These are phyloP conservation scores for Archilochus colubris DNA, from an alignment of 2,113 vertebrate genomes.

Conservation along the genomic window DNA sequence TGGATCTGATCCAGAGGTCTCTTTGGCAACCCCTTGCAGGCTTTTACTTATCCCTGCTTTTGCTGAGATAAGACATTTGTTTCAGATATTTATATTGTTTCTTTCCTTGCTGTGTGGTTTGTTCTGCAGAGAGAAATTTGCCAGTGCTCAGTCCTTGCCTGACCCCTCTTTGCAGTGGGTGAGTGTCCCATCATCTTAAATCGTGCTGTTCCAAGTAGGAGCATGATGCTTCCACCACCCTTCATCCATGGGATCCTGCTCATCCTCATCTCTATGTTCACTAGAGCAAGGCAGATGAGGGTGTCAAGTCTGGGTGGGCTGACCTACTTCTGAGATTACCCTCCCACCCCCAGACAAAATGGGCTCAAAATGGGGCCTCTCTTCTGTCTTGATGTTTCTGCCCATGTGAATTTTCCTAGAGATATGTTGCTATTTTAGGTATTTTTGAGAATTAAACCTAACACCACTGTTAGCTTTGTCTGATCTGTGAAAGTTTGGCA, in stretches of 20 bases:
- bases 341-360: neutral
- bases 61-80: conserved; percentile 36
- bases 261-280: neutral
- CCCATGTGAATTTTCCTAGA: neutral
- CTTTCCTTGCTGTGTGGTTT: conserved; percentile 13
- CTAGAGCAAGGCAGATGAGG: neutral
- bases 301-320: neutral
- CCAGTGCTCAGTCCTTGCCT: neutral
- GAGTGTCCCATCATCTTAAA: neutral
- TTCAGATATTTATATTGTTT: conserved; percentile 37
- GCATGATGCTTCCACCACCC: neutral
- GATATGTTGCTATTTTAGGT: neutral
- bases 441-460: neutral
- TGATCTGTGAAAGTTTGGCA: neutral
- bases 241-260: neutral
- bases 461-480: neutral
- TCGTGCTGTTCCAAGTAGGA: neutral
- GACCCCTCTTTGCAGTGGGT: neutral
- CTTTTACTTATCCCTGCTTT: conserved; percentile 39
- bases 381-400: neutral
- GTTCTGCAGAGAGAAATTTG: conserved; percentile 6
- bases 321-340: neutral
- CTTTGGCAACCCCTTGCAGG: conserved; percentile 11
- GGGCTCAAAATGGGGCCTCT: fast-evolving
- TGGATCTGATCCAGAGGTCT: conserved; percentile 28